Evolutionary conservation across 2,888 invertebrate species (phyloP), one percentile per base, ranked within the genome.

Genomic region (Melipona beecheii): DNA sequence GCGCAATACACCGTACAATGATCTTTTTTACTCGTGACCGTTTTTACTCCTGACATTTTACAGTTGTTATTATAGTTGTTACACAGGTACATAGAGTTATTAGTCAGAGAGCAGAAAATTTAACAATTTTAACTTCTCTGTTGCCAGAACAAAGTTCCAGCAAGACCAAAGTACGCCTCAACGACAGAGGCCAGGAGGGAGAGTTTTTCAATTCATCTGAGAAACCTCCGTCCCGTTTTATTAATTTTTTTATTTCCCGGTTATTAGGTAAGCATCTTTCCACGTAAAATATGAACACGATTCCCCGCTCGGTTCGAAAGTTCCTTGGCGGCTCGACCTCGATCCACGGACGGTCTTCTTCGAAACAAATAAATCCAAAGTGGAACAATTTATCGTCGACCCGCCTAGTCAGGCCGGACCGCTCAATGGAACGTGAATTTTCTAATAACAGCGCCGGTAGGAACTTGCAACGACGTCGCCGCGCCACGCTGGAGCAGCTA

Each of bases 301-400:
- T n/a, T n/a, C n/a, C n/a, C n/a, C 54, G 11, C 11, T 17, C 49
- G 24, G 56, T 74, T 81, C 24, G 58, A 70, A 70, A 64, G 27
- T 27, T 64, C 1, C 36, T 11, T 9, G n/a, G 36, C 36, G 52
- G n/a, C 21, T 9, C 80, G 70, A 81, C 58, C 72, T 56, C 73
- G 65, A 65, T 70, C 58, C 74, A 3, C 5, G 21, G 6, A 19
- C 36, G 50, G 24, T 66, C 58, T 62, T 52, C 69, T 65, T 66
- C 49, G 50, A 71, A 65, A 50, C 83, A 71, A 66, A 82, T 78
- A 80, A 78, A 78, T 70, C 66, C 60, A 71, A 83, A 82, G 66
- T 71, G 60, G 83, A 70, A 83, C 83, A 71, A 82, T 83, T 82
- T 82, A 75, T 83, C 75, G 65, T 50, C 75, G 60, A 9, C 58